These are phyloP conservation scores for Sphaerophoria taeniata DNA, from an alignment of 2,888 invertebrate species.

Conservation along the genomic window DNA sequence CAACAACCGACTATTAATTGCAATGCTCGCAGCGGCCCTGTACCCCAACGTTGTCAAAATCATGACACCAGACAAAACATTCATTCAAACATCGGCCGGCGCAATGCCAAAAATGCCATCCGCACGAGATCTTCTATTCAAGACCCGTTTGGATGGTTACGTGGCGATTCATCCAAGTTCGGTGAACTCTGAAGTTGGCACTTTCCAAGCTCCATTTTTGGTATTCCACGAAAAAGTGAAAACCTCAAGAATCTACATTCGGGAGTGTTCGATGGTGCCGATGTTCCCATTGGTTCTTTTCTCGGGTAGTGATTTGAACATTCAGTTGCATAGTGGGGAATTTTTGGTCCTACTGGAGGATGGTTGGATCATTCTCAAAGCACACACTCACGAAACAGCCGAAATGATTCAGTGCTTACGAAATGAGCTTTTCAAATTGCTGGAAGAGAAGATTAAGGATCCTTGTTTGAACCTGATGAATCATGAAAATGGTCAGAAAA, in stretches of 20 bases:
- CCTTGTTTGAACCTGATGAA: slow-evolving; percentile 89
- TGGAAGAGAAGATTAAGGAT: slow-evolving; percentile 93
- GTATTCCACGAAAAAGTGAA: slow-evolving; percentile 93
- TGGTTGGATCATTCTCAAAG: slow-evolving; percentile 92
- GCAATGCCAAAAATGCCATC: slow-evolving; percentile 89
- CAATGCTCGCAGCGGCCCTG: slow-evolving; percentile 94
- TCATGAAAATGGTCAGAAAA: slow-evolving; percentile 89
- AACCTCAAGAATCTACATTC: slow-evolving; percentile 90
- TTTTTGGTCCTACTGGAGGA: slow-evolving; percentile 90
- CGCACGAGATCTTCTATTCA: slow-evolving; percentile 89
- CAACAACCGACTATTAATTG: slow-evolving; percentile 89
- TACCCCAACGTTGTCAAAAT: slow-evolving; percentile 96
- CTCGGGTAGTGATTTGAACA: slow-evolving; percentile 88
- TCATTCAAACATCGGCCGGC: slow-evolving; percentile 88
- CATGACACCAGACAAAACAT: slow-evolving; percentile 90
- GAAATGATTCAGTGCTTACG: slow-evolving; percentile 92
- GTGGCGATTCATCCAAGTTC: slow-evolving; percentile 91
- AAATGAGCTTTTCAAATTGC: slow-evolving; percentile 88
- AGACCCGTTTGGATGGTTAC: slow-evolving; percentile 89
- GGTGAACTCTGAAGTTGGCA: slow-evolving; percentile 86
- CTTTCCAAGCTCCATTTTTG: slow-evolving; percentile 89
- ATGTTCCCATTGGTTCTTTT: slow-evolving; percentile 89
- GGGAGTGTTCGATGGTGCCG: slow-evolving; percentile 92
- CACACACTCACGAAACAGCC: slow-evolving; percentile 90
- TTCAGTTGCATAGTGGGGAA: slow-evolving; percentile 89